phyloP scores from a whole-genome alignment of 2,113 vertebrate genomes.

The Triplophysa dalaica region DNA sequence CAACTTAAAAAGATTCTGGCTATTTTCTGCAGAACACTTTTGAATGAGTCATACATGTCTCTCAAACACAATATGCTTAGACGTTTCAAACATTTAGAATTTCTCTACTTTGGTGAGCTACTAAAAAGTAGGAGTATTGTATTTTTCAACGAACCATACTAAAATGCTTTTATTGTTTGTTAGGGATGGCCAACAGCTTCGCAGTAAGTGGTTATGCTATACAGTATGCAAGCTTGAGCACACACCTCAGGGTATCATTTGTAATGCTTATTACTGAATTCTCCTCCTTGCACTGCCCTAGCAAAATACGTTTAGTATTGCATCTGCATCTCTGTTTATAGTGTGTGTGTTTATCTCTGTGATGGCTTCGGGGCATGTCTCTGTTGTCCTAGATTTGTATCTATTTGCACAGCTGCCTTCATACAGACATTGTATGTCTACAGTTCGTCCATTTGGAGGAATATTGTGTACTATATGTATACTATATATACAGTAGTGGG shows the following conservation, averaged over 20 bases:
- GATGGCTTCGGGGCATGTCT: background rate
- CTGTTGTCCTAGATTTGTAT: background rate
- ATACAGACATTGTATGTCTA: background rate
- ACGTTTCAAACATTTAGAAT: background rate
- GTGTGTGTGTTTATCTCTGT: background rate
- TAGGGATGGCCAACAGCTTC: constrained; percentile 14
- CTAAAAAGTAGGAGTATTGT: background rate
- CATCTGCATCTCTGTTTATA: constrained; percentile 10
- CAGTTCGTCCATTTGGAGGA: too few species aligned
- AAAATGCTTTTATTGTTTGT: constrained; percentile 8
- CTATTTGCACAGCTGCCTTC: background rate
- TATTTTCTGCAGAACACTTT: constrained; percentile 1
- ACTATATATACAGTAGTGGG: too few species aligned
- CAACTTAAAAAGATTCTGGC: background rate
- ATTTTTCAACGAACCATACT: background rate
- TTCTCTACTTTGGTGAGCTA: background rate
- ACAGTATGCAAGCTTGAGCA: constrained; percentile 13
- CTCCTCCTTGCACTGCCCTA: constrained; percentile 34
- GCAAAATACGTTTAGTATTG: background rate
- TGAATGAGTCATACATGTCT: background rate
- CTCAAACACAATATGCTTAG: background rate
- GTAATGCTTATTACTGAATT: constrained; percentile 50
- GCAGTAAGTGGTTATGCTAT: constrained; percentile 8
- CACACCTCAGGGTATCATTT: constrained; percentile 49
- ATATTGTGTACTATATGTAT: too few species aligned